A percentile compares a stretch with the other conserved stretches of the same genome.
phyloP scores from a whole-genome alignment of 92 coral and sea anemone species.

The Parazoanthus darwini region DNA sequence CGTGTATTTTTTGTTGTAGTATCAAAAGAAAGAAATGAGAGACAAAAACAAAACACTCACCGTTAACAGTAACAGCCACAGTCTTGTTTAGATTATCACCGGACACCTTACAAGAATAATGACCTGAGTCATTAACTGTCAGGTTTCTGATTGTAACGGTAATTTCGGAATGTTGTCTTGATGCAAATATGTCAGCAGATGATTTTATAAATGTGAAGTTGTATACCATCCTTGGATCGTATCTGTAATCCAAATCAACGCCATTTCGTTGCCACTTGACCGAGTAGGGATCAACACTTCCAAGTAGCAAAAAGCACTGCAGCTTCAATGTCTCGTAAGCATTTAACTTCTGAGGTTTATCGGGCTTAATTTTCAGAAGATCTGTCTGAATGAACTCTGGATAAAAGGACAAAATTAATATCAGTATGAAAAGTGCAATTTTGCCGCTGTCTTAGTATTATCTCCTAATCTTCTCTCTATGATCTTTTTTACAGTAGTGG shows the following conservation, averaged over 20 bases:
- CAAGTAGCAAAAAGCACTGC: conserved; percentile 31
- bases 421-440: too few species aligned
- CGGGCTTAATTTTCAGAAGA: conserved; percentile 12
- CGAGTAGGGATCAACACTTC: background rate
- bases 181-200: conserved; percentile 17
- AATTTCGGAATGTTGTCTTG: background rate
- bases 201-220: background rate
- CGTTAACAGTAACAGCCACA: conserved; percentile 5
- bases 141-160: conserved; percentile 22
- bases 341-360: conserved; percentile 11
- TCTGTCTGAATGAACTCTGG: background rate
- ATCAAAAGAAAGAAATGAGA: too few species aligned
- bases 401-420: background rate
- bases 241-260: background rate
- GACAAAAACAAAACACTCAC: background rate
- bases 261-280: conserved; percentile 24
- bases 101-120: background rate
- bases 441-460: too few species aligned
- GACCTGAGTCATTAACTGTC: conserved; percentile 21
- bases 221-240: conserved; percentile 9
- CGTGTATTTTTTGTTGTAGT: too few species aligned
- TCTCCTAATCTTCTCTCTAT: too few species aligned
- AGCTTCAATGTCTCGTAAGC: conserved; percentile 25
- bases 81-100: conserved; percentile 14
- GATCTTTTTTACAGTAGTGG: too few species aligned